Conservation (phyloP, 1,140 invertebrate genomes). For the Hermetia illucens region DNA sequence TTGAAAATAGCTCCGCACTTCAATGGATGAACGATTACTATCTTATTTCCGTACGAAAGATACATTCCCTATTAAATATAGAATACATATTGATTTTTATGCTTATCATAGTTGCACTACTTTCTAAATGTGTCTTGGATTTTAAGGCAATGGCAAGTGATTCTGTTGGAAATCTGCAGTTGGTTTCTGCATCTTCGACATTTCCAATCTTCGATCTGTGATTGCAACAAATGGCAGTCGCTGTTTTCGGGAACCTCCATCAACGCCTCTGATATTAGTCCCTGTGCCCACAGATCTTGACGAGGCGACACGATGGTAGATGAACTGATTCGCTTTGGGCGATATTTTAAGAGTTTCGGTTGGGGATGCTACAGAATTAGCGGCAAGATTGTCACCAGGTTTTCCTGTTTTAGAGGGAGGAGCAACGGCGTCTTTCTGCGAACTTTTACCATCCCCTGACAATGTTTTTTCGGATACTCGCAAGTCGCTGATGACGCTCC, state of each 20-base stretch:
- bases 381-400: conserved; percentile 1
- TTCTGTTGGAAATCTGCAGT: conserved; percentile 28
- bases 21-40: no score
- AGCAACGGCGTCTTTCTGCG: neutral
- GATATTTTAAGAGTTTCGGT: neutral
- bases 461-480: no score
- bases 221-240: conserved; percentile 26
- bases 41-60: no score
- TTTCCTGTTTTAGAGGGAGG: conserved; percentile 4
- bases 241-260: conserved; percentile 15
- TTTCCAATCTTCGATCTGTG: conserved; percentile 23
- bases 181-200: conserved; percentile 15
- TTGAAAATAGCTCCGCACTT: no score
- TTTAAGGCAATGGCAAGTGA: conserved; percentile 28
- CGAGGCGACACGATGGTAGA: conserved; percentile 22
- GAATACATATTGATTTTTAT: no score
- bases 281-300: conserved; percentile 10
- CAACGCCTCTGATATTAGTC: no score
- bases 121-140: no score
- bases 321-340: conserved; percentile 15
- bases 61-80: no score
- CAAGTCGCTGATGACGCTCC: no score
- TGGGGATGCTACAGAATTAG: neutral
- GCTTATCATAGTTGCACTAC: no score
- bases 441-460: no score